Evolutionary conservation across 2,888 invertebrate genomes (phyloP).

Genomic region (Synanthedon myopaeformis): DNA sequence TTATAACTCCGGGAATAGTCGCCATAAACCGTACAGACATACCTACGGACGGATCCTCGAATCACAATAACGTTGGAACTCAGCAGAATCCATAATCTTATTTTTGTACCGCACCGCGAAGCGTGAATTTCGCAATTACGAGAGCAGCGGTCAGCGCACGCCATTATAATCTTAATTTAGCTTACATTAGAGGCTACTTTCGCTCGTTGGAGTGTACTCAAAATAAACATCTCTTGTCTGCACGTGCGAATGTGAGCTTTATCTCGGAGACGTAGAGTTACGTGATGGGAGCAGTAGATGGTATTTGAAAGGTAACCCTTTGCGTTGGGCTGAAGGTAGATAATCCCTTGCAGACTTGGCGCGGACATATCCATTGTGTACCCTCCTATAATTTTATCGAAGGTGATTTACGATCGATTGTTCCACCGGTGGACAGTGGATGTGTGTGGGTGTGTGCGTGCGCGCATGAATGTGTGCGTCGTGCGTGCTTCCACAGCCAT

Average conservation of each 20-base stretch:
- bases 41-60: constrained; percentile 69
- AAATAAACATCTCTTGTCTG: constrained; percentile 67
- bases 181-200: constrained; percentile 34
- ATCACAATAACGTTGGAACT: constrained; percentile 68
- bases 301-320: constrained; percentile 55
- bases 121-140: constrained; percentile 71
- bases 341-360: constrained; percentile 50
- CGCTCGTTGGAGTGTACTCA: constrained; percentile 36
- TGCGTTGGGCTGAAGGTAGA: constrained; percentile 46
- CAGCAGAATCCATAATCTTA: constrained; percentile 71
- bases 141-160: constrained; percentile 23
- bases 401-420: constrained; percentile 71
- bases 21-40: constrained; percentile 66
- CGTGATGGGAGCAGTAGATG: constrained; percentile 34
- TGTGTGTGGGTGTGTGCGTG: constrained; percentile 43
- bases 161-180: constrained; percentile 37
- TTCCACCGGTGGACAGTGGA: constrained; percentile 62
- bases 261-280: constrained; percentile 59
- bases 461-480: constrained; percentile 45
- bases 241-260: constrained; percentile 66
- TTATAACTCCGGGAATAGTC: constrained; percentile 68
- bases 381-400: constrained; percentile 71
- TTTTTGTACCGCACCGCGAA: constrained; percentile 69
- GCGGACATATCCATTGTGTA: constrained; percentile 60
- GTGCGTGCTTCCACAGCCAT: constrained; percentile 24